A percentile compares a stretch with the other conserved stretches of the same genome.
These are phyloP conservation scores for Glaucopsyche alexis DNA, from an alignment of 2,888 invertebrate species.

Conservation along the genomic window DNA sequence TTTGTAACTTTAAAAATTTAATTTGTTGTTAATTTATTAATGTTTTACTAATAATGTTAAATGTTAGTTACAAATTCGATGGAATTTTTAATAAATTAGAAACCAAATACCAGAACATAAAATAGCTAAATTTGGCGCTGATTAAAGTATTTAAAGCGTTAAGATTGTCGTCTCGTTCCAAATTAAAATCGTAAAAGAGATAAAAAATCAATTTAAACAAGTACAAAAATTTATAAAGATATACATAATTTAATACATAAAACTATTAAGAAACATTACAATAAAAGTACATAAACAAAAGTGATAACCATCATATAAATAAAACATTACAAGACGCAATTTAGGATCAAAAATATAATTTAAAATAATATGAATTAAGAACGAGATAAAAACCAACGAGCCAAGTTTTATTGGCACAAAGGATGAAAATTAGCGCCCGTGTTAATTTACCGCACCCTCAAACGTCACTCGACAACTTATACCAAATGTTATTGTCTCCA, in stretches of 20 bases:
- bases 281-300: conserved; percentile 37
- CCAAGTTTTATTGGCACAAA: conserved; percentile 28
- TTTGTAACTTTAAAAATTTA: conserved; percentile 8
- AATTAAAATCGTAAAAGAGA: conserved; percentile 36
- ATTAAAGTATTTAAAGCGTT: conserved; percentile 41
- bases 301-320: conserved; percentile 37
- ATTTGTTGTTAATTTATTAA: neutral
- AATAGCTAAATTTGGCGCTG: conserved; percentile 42
- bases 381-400: conserved; percentile 56
- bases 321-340: conserved; percentile 34
- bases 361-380: conserved; percentile 36
- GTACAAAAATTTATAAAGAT: conserved; percentile 29
- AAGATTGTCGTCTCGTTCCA: conserved; percentile 54
- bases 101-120: conserved; percentile 44
- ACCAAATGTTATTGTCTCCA: conserved; percentile 46
- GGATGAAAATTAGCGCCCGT: conserved; percentile 37
- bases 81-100: conserved; percentile 5
- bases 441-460: conserved; percentile 50
- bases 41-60: neutral
- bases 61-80: conserved; percentile 23
- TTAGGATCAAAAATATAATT: conserved; percentile 36
- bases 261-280: conserved; percentile 34
- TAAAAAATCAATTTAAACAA: conserved; percentile 32
- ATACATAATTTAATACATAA: conserved; percentile 29
- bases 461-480: conserved; percentile 43